phyloP scores from a whole-genome alignment of 2,113 vertebrate genomes.

The Anseranas semipalmata region DNA sequence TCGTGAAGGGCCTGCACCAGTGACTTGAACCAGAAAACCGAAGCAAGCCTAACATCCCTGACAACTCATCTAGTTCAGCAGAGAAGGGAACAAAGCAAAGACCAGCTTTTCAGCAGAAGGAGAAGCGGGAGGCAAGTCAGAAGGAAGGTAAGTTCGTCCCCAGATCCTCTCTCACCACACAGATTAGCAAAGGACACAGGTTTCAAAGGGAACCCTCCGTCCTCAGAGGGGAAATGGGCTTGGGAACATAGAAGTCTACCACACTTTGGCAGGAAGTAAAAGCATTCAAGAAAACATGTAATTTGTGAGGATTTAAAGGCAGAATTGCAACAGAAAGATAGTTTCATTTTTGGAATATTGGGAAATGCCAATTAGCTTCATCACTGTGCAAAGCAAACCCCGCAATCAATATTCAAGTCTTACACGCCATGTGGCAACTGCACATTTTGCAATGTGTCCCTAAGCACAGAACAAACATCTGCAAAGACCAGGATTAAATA shows the following conservation, averaged over 20 bases:
- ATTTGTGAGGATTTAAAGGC: neutral
- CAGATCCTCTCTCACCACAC: neutral
- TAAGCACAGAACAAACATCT: slow-evolving; percentile 47
- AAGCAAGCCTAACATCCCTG: neutral
- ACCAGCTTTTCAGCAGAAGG: neutral
- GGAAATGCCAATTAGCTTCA: slow-evolving; percentile 16
- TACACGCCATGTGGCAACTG: slow-evolving; percentile 8
- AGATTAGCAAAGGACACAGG: neutral
- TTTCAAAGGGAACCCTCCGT: neutral
- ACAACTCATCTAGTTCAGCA: neutral
- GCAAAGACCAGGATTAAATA: neutral
- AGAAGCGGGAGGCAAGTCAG: fast-evolving
- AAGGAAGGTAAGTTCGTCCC: neutral
- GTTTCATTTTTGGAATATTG: neutral
- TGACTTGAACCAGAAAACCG: neutral
- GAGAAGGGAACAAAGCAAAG: neutral
- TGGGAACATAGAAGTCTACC: neutral
- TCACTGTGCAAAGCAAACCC: neutral
- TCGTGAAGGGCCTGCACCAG: neutral
- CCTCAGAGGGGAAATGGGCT: neutral
- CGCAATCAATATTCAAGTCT: neutral
- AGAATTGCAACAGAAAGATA: neutral
- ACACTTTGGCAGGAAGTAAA: neutral
- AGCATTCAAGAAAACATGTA: neutral
- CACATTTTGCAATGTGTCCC: slow-evolving; percentile 48